Base-by-base conservation (phyloP, 2,113 vertebrate species). In the Channa maculata region DNA sequence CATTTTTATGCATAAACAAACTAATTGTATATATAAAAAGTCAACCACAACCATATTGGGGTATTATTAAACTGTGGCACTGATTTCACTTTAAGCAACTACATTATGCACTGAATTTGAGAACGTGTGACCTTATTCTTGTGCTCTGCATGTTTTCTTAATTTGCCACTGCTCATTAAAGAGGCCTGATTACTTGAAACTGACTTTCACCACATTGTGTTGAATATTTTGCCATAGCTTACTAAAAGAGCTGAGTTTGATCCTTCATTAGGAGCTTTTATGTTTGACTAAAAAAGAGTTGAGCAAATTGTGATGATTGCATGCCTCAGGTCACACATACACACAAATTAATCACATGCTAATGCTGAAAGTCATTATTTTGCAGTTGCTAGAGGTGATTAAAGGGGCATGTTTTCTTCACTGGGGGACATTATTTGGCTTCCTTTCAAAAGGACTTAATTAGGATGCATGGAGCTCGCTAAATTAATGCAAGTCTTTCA, bases 401-500 rank as follows among this genome's bases (percentile, higher is more conserved):
- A 80, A 70, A 67, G 36, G 34, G 36, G 24, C 39, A 7, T 66
- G 57, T 63, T 75, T 65, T 54, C 43, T 10, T 24, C 6, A 3
- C 24, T 11, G 24, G 37, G 12, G 58, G 11, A 38, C 65, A 52
- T 55, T 61, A 8, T 73, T 73, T 38, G 36, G 43, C 51, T 49
- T 1, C 1, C 33, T 61, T 39, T 71, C 43, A 57, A 4, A 69
- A 46, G 7, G 37, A 24, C n/a, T 75, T 83, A 48, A 83, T 87
- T 54, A 73, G 54, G 45, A 80, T 24, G 58, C 24, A 13, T 75
- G 57, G 10, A 36, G 38, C 12, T 38, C 49, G 57, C 33, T 70
- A 15, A 79, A 60, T 65, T 57, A 43, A 68, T 39, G 69, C 43
- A 65, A 62, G 54, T 41, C 72, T 74, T 70, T 65, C 49, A 24